A percentile compares a stretch with the other conserved stretches of the same genome.
Evolutionary conservation across 2,888 invertebrate genomes (phyloP).

Genomic region (Mylabris sibirica): DNA sequence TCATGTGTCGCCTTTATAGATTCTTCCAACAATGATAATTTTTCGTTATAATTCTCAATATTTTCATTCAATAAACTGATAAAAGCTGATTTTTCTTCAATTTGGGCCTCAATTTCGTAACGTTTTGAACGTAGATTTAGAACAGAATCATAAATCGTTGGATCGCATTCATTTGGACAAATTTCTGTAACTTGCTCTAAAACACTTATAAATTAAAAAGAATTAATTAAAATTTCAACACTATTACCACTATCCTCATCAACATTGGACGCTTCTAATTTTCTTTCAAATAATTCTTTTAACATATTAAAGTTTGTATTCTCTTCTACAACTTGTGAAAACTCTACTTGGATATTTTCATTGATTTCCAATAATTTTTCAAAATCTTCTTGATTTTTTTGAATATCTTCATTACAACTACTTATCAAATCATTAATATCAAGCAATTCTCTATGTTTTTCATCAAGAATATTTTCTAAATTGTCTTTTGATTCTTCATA

Average conservation of each 20-base stretch:
- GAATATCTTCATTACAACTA: conserved; percentile 65
- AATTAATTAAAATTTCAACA: not conserved
- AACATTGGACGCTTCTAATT: conserved; percentile 73
- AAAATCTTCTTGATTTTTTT: conserved; percentile 61
- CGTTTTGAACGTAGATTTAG: conserved; percentile 70
- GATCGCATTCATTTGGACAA: conserved; percentile 77
- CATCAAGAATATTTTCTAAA: conserved; percentile 62
- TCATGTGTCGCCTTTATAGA: conserved; percentile 66
- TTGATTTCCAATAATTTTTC: conserved; percentile 62
- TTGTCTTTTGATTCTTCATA: conserved; percentile 75
- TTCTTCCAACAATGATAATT: conserved; percentile 65
- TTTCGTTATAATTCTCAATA: conserved; percentile 67
- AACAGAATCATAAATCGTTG: conserved; percentile 71
- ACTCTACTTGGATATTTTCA: conserved; percentile 64
- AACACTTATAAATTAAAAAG: not conserved
- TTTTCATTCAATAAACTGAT: conserved; percentile 68
- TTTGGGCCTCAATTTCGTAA: conserved; percentile 67
- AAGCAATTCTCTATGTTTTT: conserved; percentile 57
- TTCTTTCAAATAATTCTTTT: conserved; percentile 82
- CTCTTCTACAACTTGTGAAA: conserved; percentile 67
- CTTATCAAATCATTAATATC: conserved; percentile 64
- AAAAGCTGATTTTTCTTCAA: conserved; percentile 66
- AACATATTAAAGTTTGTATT: conserved; percentile 83
- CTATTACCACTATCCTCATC: conserved; percentile 61
- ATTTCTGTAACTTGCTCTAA: conserved; percentile 67